Base-by-base conservation (phyloP, 2,113 vertebrate genomes). In the human region DNA sequence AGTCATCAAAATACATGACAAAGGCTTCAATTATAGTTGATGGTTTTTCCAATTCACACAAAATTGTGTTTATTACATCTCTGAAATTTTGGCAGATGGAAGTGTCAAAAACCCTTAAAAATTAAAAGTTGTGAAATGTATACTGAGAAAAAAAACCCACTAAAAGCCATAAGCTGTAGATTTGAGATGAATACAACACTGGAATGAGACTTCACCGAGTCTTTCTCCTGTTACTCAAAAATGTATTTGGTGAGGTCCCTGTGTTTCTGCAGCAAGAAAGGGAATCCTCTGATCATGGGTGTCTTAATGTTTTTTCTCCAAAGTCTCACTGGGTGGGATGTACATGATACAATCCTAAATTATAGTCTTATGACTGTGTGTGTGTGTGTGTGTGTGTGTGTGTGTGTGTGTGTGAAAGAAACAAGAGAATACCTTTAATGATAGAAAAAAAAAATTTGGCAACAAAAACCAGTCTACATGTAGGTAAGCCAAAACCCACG, bases 81-180 rank as follows among this genome's bases (percentile, higher is more conserved):
- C 45, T 97, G 38, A 91, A 81, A 96, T 76, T 96, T 78, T 96
- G 75, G 83, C 92, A 95, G 87, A 94, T 6, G 10, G 3, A 93
- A 90, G 75, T 79, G 17, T 76, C 75, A 93, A 82, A 96, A 78
- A 66, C 48, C 12, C 50, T 40, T 35, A 94, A 92, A 72, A 89
- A 91, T 70, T n/a, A 61, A 68, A 96, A 93, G 38, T 96, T 96
- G 95, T 96, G 84, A 97, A 98, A 93, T 84, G n/a, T 94, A 95
- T 30, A 82, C 52, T 50, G 70, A 91, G 43, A n/a, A 40, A 93
- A 84, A 13, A 82, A 57, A 17, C 1, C 3, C 35, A 93, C 73
- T 70, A 59, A 52, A 95, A 79, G 66, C n/a, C 45, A 43, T 87
- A 81, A 97, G 30, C 22, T 96, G 25, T 61, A 79, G 38, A 48